Conservation (phyloP, 92 coral and sea anemone species). For the Montipora capitata region DNA sequence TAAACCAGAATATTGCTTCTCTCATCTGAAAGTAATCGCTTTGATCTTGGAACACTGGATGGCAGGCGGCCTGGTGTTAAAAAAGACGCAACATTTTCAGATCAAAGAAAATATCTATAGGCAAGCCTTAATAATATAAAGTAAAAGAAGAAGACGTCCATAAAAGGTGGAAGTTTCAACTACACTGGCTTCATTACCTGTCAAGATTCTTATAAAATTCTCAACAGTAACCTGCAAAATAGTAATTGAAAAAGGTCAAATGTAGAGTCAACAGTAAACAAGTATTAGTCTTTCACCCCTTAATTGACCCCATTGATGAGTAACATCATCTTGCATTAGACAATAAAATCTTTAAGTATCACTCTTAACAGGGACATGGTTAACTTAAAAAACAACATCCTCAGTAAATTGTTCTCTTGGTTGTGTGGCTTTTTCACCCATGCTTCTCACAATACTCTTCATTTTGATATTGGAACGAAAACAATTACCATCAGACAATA, state of each 20-base stretch:
- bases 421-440: too few species aligned
- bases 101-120: neutral
- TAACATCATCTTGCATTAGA: too few species aligned
- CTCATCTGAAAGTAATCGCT: constrained; percentile 96
- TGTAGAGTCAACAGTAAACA: neutral
- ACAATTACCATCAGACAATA: too few species aligned
- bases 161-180: neutral
- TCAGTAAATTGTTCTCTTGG: too few species aligned
- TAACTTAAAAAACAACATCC: too few species aligned
- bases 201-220: constrained; percentile 88
- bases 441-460: too few species aligned
- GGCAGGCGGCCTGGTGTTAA: constrained; percentile 89
- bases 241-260: neutral
- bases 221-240: constrained; percentile 90
- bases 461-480: too few species aligned
- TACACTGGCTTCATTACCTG: constrained; percentile 63
- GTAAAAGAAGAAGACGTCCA: too few species aligned
- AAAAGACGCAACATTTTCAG: neutral
- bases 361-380: too few species aligned
- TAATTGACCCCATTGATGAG: too few species aligned
- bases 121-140: neutral
- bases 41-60: constrained; percentile 97
- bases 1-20: constrained; percentile 97
- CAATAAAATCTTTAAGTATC: too few species aligned
- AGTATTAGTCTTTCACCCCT: too few species aligned